Evolutionary conservation across 2,888 invertebrate species (phyloP), one percentile per base, ranked within the genome.

Genomic region (Acrocera orbiculus): DNA sequence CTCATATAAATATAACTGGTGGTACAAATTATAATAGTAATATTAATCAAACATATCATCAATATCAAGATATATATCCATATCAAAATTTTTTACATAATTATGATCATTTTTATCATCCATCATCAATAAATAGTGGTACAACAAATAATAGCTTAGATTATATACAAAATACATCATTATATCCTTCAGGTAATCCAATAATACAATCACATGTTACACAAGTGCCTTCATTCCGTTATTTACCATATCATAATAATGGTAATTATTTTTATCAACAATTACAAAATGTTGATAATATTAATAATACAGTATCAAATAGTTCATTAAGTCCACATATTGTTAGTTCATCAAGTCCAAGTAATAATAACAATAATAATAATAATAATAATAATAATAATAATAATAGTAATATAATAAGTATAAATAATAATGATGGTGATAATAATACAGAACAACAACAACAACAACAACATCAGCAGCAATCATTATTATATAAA

Each of bases 401-500:
- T 17, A 53, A 52, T 1, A 54, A 57, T 7, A 58, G 54, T 50
- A 34, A 52, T 46, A 38, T 34, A 49, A 45, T 51, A 46, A 16
- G 32, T 44, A n/a, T n/a, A n/a, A n/a, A n/a, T n/a, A n/a, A n/a
- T n/a, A 36, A 47, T 41, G 38, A 43, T 46, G 36, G 44, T 31
- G 47, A 50, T 27, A 42, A 45, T 42, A 27, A 51, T 52, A 55
- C 10, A 53, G 51, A 28, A 53, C 53, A 70, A 48, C 73, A 73
- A 47, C 76, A 10, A 34, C 35, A 10, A n/a, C 23, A 9, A 11
- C 23, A 2, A 38, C 40, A 8, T 73, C 76, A 22, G 77, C 77
- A 26, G 75, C 77, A n/a, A 10, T 69, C 76, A 1, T 75, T 74
- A 39, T 73, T 73, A 3, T 70, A 76, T 50, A 80, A 81, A 54